A percentile compares a stretch with the other conserved stretches of the same genome.
These are phyloP conservation scores for Leptopilina clavipes DNA, from an alignment of 1,140 invertebrate genomes.

Conservation along the genomic window DNA sequence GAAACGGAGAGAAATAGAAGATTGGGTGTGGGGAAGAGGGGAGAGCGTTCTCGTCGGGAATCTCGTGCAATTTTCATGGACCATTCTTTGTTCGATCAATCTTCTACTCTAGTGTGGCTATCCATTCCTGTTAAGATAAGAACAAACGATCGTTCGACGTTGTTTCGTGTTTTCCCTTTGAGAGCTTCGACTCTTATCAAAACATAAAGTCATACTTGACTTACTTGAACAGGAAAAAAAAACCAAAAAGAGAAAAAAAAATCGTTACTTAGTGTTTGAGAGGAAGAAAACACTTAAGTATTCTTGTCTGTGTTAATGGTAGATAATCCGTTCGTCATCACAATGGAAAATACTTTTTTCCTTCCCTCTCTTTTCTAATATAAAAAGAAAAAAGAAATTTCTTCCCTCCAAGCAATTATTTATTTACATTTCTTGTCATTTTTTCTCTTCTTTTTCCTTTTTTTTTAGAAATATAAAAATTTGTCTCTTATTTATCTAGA, in stretches of 20 bases:
- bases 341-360: background rate
- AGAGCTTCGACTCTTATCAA: constrained; percentile 35
- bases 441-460: no score
- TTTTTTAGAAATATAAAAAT: no score
- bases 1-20: constrained; percentile 15
- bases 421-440: no score
- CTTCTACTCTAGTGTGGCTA: constrained; percentile 46
- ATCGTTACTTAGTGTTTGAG: background rate
- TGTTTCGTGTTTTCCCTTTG: constrained; percentile 9
- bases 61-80: constrained; percentile 46
- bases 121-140: constrained; percentile 52
- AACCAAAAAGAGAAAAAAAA: no score
- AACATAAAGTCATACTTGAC: constrained; percentile 37
- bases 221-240: constrained; percentile 37
- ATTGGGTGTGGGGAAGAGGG: background rate
- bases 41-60: constrained; percentile 19
- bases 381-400: no score
- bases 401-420: no score
- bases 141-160: constrained; percentile 42
- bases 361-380: no score
- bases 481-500: no score
- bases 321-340: background rate
- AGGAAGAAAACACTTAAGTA: background rate
- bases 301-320: background rate
- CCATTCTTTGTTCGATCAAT: constrained; percentile 46